A percentile compares a stretch with the other conserved stretches of the same genome.
These are phyloP conservation scores for Cosmopolites sordidus DNA, from an alignment of 2,888 invertebrate genomes.

Conservation along the genomic window DNA sequence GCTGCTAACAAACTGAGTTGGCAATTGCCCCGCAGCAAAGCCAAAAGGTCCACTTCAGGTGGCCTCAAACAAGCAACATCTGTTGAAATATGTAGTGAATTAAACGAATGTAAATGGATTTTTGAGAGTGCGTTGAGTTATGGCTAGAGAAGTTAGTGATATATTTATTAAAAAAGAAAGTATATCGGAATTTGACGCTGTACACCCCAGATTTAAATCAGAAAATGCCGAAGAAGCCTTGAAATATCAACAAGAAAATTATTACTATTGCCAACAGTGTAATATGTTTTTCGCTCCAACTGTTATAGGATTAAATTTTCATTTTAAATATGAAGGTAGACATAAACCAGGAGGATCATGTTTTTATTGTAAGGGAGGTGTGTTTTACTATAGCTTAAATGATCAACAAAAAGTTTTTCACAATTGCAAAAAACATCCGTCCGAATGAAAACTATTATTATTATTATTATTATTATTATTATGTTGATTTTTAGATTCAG, in stretches of 20 bases:
- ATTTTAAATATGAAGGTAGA: constrained; percentile 38
- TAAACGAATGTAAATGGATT: too few species aligned
- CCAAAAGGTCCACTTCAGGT: too few species aligned
- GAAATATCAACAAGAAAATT: constrained; percentile 38
- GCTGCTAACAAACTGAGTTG: too few species aligned
- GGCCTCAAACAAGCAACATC: too few species aligned
- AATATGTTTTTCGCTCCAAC: constrained; percentile 41
- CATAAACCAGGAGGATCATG: constrained; percentile 40
- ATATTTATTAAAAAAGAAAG: constrained; percentile 19
- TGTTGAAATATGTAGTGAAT: too few species aligned
- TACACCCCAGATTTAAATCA: constrained; percentile 41
- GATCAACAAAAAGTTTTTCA: constrained; percentile 37
- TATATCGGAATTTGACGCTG: constrained; percentile 41
- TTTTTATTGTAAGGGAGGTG: constrained; percentile 43
- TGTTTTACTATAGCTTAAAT: constrained; percentile 40
- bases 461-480: too few species aligned
- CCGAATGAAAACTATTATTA: too few species aligned
- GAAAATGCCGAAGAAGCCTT: constrained; percentile 34
- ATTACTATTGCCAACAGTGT: constrained; percentile 42
- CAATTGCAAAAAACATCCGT: constrained; percentile 36
- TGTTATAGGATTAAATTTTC: constrained; percentile 36
- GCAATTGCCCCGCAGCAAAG: too few species aligned
- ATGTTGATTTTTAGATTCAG: too few species aligned
- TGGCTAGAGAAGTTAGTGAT: constrained; percentile 16
- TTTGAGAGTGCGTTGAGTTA: too few species aligned